Evolutionary conservation across 1,140 invertebrate genomes (phyloP).

Genomic region (Habropoda laboriosa): DNA sequence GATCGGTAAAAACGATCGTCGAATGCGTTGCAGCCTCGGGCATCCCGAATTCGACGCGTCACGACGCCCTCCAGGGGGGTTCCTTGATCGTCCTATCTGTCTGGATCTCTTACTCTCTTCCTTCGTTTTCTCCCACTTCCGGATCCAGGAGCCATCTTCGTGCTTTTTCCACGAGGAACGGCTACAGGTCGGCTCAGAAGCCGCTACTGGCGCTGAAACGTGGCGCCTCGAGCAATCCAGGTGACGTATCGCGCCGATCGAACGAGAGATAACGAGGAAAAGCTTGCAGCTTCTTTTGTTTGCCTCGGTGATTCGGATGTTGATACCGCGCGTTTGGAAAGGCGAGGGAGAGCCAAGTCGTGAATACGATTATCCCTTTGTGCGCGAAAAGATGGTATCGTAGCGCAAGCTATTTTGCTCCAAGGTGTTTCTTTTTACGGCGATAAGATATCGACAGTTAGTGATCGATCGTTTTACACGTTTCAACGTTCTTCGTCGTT

Average conservation of each 20-base stretch:
- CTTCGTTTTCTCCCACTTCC: background rate
- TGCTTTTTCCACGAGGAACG: background rate
- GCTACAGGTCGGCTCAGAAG: background rate
- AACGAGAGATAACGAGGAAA: no score
- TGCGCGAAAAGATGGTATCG: no score
- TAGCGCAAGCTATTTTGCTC: no score
- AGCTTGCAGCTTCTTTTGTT: background rate
- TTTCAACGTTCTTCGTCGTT: no score
- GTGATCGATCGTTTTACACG: no score
- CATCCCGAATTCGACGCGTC: constrained; percentile 16
- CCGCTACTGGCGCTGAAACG: background rate
- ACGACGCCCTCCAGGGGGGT: constrained; percentile 9
- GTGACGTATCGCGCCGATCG: no score
- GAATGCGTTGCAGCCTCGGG: no score
- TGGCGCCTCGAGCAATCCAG: background rate
- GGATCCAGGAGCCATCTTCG: background rate
- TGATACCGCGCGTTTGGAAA: background rate
- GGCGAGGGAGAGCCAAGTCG: no score
- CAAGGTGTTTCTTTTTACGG: no score
- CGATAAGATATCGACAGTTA: no score
- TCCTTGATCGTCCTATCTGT: no score
- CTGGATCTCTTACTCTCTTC: background rate
- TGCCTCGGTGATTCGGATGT: background rate
- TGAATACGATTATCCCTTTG: no score
- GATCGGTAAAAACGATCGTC: background rate